Evolutionary conservation across 2,113 vertebrate species (phyloP).

Genomic region (Scartelaos histophorus): DNA sequence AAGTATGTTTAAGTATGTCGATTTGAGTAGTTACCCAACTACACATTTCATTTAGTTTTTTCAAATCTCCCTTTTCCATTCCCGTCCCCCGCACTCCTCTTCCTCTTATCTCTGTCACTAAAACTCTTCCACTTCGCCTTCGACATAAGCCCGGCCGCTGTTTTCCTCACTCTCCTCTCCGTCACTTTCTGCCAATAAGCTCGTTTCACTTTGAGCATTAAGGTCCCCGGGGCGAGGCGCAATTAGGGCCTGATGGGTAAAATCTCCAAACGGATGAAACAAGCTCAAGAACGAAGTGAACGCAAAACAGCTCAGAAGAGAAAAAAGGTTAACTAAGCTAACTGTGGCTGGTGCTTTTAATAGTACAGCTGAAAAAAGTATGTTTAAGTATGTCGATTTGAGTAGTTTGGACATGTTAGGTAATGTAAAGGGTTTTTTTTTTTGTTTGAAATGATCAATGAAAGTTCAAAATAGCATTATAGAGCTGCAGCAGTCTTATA

Average conservation of each 20-base stretch:
- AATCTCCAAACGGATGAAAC: slow-evolving; percentile 43
- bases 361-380: background rate
- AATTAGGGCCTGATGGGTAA: slow-evolving; percentile 42
- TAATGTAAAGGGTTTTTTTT: too few relatives aligned
- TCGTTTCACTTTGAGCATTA: slow-evolving; percentile 52
- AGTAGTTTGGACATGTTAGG: too few relatives aligned
- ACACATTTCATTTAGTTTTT: background rate
- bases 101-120: slow-evolving; percentile 44
- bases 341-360: background rate
- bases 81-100: slow-evolving; percentile 37
- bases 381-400: too few relatives aligned
- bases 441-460: too few relatives aligned
- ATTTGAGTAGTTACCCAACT: too few relatives aligned
- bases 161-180: slow-evolving; percentile 33
- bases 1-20: too few relatives aligned
- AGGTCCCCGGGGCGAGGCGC: slow-evolving; percentile 46
- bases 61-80: slow-evolving; percentile 32
- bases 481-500: too few relatives aligned
- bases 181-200: slow-evolving; percentile 46
- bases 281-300: slow-evolving; percentile 31
- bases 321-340: background rate
- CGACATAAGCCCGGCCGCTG: slow-evolving; percentile 54
- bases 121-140: slow-evolving; percentile 64
- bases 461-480: too few relatives aligned
- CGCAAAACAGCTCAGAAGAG: slow-evolving; percentile 23